phyloP scores from a whole-genome alignment of 2,113 vertebrate species.

The Paracanthobrama guichenoti region DNA sequence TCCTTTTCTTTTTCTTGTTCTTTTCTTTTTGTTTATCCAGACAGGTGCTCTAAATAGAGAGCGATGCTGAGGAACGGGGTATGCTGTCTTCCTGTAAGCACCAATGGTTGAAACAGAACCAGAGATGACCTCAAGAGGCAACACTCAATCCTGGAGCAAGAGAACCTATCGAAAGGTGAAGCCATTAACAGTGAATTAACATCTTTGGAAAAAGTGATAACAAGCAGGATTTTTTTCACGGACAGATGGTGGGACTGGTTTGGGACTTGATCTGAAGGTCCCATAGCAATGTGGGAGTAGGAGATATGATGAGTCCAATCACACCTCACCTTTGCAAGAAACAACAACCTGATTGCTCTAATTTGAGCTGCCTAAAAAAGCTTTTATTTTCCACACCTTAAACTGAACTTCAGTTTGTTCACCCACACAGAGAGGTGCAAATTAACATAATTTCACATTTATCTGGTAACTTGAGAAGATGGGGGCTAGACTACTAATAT shows the following conservation, averaged over 20 bases:
- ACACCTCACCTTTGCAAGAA: not conserved
- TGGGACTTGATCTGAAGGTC: not conserved
- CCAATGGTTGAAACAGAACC: not conserved
- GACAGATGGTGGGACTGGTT: not conserved
- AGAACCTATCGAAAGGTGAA: slow-evolving; percentile 3
- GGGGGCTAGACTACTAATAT: not conserved
- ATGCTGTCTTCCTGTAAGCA: slow-evolving; percentile 11
- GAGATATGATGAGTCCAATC: not conserved
- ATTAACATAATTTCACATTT: not conserved
- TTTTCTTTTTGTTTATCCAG: slow-evolving; percentile 11
- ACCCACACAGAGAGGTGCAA: not conserved
- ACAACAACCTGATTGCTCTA: not conserved
- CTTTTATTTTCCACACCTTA: not conserved
- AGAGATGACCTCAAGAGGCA: not conserved
- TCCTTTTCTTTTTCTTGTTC: not conserved
- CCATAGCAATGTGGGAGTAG: not conserved
- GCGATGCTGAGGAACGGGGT: not conserved
- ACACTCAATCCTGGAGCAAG: not conserved
- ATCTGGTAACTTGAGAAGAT: not conserved
- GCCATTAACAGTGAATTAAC: slow-evolving; percentile 10
- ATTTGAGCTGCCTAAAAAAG: not conserved
- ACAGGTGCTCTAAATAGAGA: slow-evolving; percentile 11
- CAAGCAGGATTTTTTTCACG: not conserved
- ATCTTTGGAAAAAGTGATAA: slow-evolving; percentile 31
- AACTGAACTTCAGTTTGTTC: not conserved